Conservation (phyloP, 1,140 invertebrate genomes). For the Eueides isabella region DNA sequence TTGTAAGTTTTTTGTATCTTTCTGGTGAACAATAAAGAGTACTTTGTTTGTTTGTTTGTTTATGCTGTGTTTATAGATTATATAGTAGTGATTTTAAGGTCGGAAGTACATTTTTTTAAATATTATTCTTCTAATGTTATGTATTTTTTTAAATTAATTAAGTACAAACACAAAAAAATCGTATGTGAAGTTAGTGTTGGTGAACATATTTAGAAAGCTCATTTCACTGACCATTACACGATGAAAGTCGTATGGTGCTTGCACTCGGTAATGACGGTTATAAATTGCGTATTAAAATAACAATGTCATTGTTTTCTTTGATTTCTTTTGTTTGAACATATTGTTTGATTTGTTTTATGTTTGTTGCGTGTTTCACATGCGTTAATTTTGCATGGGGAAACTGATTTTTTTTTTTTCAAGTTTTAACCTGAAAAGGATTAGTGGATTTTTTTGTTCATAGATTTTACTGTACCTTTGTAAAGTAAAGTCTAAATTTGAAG, state of each 20-base stretch:
- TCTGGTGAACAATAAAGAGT: too few species aligned
- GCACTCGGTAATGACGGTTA: constrained; percentile 33
- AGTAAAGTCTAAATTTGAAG: too few species aligned
- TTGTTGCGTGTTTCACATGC: not conserved
- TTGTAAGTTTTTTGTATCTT: too few species aligned
- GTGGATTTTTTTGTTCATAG: too few species aligned
- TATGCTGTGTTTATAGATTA: too few species aligned
- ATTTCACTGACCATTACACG: constrained; percentile 36
- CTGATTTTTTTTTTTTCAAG: too few species aligned
- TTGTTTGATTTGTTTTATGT: not conserved
- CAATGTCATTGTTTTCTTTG: constrained; percentile 31
- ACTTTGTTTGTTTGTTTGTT: too few species aligned
- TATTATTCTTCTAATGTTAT: not conserved
- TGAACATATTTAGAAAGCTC: constrained; percentile 35
- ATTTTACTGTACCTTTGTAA: too few species aligned
- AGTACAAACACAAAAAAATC: not conserved
- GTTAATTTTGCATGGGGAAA: not conserved
- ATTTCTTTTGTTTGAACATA: constrained; percentile 16
- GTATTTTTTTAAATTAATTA: not conserved
- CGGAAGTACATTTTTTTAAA: too few species aligned
- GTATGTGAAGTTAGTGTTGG: not conserved
- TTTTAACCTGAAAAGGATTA: too few species aligned
- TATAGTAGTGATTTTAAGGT: too few species aligned
- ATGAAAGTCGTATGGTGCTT: constrained; percentile 38
- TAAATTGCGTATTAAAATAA: constrained; percentile 32